Conservation (phyloP, 2,797 vertebrate species). For the Loris lydekkerianus region DNA sequence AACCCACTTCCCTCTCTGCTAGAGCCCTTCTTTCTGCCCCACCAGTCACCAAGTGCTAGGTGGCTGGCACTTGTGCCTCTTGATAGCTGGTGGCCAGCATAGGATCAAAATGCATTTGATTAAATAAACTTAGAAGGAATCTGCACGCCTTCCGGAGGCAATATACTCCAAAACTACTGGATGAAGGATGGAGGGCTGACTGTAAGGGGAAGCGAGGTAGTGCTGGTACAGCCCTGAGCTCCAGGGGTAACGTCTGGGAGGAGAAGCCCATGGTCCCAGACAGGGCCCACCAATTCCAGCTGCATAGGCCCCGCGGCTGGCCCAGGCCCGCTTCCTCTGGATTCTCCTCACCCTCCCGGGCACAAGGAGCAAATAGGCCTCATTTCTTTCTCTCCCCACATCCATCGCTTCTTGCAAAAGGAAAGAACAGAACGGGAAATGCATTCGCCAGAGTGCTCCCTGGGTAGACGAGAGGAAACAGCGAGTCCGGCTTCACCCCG, state of each 20-base stretch:
- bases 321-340: conserved; percentile 67
- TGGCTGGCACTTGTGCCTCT: background rate
- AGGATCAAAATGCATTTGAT: background rate
- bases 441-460: conserved; percentile 77
- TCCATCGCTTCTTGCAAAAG: conserved; percentile 78
- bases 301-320: conserved; percentile 41
- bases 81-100: background rate
- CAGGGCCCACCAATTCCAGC: conserved; percentile 24
- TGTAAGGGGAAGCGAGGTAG: background rate
- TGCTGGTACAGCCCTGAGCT: background rate
- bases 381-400: conserved; percentile 78
- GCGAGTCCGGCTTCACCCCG: conserved; percentile 32
- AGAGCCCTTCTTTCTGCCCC: background rate
- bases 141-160: background rate
- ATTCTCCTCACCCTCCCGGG: conserved; percentile 73
- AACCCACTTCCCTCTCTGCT: background rate
- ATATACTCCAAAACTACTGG: background rate
- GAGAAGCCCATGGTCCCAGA: conserved; percentile 12
- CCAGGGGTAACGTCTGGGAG: background rate
- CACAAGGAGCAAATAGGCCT: conserved; percentile 76
- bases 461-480: conserved; percentile 83
- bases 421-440: conserved; percentile 77
- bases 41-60: background rate
- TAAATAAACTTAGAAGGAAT: background rate
- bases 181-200: background rate